These are phyloP conservation scores for Ylistrum balloti DNA, from an alignment of 1,140 invertebrate genomes.

Conservation along the genomic window DNA sequence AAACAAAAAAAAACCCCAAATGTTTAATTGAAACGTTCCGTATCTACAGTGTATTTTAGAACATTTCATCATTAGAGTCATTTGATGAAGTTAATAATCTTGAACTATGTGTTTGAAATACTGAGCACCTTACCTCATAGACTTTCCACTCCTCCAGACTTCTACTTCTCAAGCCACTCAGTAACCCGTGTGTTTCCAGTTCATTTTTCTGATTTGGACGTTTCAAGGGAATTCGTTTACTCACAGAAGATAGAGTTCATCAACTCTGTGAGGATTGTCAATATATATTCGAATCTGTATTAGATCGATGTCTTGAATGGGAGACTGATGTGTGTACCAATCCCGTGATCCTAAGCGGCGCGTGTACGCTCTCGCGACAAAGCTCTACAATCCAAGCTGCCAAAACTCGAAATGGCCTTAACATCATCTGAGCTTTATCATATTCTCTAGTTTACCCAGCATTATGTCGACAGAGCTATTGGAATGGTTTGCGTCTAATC, in stretches of 20 bases:
- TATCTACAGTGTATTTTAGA: too few relatives aligned
- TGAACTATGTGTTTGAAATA: too few relatives aligned
- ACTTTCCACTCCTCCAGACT: too few relatives aligned
- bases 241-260: background rate
- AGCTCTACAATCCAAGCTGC: background rate
- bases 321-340: background rate
- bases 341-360: slow-evolving; percentile 19
- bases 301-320: background rate
- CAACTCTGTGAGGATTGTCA: background rate
- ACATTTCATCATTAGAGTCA: too few relatives aligned
- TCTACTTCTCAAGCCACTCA: background rate
- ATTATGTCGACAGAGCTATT: background rate
- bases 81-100: too few relatives aligned
- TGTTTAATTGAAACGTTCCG: too few relatives aligned
- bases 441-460: background rate
- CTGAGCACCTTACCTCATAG: too few relatives aligned
- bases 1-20: too few relatives aligned
- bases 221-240: background rate
- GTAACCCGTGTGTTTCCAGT: background rate
- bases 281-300: background rate
- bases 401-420: background rate
- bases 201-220: background rate
- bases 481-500: background rate
- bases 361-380: background rate
- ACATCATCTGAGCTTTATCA: background rate